These are phyloP conservation scores for Gobio occitaniae DNA, from an alignment of 2,797 vertebrate species.

Conservation along the genomic window DNA sequence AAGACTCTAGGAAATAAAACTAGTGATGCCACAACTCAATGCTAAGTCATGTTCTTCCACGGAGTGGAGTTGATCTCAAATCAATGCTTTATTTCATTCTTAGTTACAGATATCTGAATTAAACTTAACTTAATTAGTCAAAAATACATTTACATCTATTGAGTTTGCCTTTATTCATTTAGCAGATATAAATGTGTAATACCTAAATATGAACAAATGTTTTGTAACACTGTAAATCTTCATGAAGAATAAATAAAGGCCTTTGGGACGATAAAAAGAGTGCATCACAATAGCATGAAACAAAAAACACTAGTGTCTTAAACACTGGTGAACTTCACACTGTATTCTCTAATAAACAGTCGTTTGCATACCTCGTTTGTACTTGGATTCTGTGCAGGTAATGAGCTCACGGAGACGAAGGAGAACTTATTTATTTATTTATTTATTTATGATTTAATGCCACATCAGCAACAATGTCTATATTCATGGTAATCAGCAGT, in stretches of 20 bases:
- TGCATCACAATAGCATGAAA: neutral
- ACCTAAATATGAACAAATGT: neutral
- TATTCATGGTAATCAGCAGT: no score
- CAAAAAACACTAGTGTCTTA: neutral
- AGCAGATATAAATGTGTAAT: neutral
- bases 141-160: neutral
- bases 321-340: no score
- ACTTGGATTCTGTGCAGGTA: neutral
- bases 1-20: fast-evolving
- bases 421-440: no score
- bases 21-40: fast-evolving
- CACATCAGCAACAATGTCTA: no score
- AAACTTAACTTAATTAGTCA: neutral
- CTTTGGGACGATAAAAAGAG: neutral
- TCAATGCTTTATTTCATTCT: neutral
- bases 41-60: neutral
- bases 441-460: no score
- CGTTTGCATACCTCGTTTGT: neutral
- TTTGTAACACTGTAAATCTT: neutral
- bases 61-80: neutral
- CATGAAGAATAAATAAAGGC: conserved; percentile 3
- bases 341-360: neutral
- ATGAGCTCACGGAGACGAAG: no score
- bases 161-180: fast-evolving
- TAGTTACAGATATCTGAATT: neutral